Conservation (phyloP, 2,797 vertebrate genomes). For the Peromyscus aztecus region DNA sequence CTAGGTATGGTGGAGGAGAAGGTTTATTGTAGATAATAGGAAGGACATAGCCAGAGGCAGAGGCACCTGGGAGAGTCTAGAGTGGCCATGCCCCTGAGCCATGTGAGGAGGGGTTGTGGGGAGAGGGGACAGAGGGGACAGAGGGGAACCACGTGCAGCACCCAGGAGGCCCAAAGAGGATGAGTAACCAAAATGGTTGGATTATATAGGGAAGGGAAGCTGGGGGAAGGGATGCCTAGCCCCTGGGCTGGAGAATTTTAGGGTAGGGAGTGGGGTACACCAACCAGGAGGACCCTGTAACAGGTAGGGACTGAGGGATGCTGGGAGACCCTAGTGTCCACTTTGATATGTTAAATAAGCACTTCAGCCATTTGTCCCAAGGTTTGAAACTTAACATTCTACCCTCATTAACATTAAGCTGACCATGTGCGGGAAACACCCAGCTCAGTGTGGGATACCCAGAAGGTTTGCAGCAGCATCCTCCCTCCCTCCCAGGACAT, state of each 20-base stretch:
- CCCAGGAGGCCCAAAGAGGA: background rate
- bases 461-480: background rate
- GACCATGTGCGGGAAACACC: rapidly evolving
- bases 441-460: background rate
- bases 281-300: background rate
- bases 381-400: background rate
- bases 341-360: background rate
- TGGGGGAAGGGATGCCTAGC: background rate
- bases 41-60: background rate
- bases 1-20: background rate
- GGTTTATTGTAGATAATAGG: background rate
- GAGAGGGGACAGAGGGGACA: background rate
- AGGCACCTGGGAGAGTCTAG: background rate
- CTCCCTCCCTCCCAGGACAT: background rate
- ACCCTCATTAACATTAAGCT: background rate
- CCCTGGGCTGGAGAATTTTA: background rate
- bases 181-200: background rate
- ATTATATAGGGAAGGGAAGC: background rate
- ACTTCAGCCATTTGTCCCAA: background rate
- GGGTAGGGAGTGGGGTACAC: background rate
- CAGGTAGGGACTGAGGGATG: background rate
- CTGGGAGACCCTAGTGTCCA: background rate
- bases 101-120: background rate
- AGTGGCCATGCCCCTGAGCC: background rate
- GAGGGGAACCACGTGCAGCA: background rate